Base-by-base conservation (phyloP, 2,113 vertebrate genomes). In the Dipodomys merriami region DNA sequence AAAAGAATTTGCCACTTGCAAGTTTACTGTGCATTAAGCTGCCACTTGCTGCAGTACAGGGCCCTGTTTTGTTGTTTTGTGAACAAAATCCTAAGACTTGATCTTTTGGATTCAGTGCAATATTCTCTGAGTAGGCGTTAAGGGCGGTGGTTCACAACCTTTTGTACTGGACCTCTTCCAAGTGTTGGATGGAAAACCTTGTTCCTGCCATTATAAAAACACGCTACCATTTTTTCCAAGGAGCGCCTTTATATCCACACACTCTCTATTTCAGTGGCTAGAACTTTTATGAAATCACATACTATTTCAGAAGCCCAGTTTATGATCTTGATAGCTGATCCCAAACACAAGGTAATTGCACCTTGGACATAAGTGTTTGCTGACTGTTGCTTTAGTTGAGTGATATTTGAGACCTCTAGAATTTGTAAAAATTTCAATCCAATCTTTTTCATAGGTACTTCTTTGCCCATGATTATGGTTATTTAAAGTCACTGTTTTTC, bases 161-260 rank as follows among this genome's bases (percentile, higher is more conserved):
- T 77, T 88, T 77, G 57, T 65, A 81, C 29, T 15, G 35, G 88
- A 76, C 29, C 80, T 88, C 44, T 76, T 79, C 25, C 29, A 69
- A n/a, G 3, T 65, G 15, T 65, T 89, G 64, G 5, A 30, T 57
- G n/a, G 73, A 89, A 93, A 74, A 67, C 4, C 25, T 57, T 20
- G 4, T 29, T 79, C 30, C 49, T 87, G 33, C 80, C 33, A 62
- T 83, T 53, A 60, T 3, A 81, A 44, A 83, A n/a, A 33, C 81
- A 84, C 79, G 90, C 67, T 20, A 83, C 13, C 12, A 89, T 1
- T 20, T 87, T 86, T 68, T 78, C 62, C 49, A 46, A 93, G 94
- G 79, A 35, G 62, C 4, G 3, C 49, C 71, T 89, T 30, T 49
- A 65, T 30, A 6, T 49, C n/a, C 11, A 39, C 13, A 6, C 25